Evolutionary conservation across 1,140 invertebrate genomes (phyloP), one percentile per base, ranked within the genome.

Genomic region (Lasaia peninsularis): DNA sequence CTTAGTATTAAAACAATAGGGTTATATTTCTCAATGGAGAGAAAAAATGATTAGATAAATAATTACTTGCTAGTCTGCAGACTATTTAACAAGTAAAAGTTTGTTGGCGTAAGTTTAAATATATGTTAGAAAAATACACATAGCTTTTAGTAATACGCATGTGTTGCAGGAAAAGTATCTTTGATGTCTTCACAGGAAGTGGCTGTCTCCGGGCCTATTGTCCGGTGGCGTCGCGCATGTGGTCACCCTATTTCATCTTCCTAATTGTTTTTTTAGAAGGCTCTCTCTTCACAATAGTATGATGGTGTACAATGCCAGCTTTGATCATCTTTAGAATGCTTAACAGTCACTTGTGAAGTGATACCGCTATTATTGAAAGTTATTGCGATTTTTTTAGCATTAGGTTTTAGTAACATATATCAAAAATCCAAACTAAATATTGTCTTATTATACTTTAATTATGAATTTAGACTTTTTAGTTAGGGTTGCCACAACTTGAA

Each of bases 261-360:
- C 75, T 86, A 80, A 86, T 85, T 86, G 83, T 82, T 85, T 80
- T 79, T 86, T 75, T 63, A 57, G 62, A 65, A 72, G 69, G 73
- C 78, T 77, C 76, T 81, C 66, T 68, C 58, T 56, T 55, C 40
- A 86, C 79, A 84, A 82, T 83, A 58, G 65, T 44, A 61, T 75
- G 71, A 79, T 75, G 72, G 72, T 21, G 40, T 44, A 20, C 18
- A 21, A 20, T 62, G 67, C 68, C 53, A 54, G 77, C 79, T 86
- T 86, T 86, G 80, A 84, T 86, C 80, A 76, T 68, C 35, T 48
- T 31, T 52, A 52, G 57, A 33, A 31, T 44, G n/a, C 49, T 40
- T 63, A 34, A 59, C 33, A 58, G 57, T 55, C 40, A 49, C 31
- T 56, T 16, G 9, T 52, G 53, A 52, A 53, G 10, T 55, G 40